These are phyloP conservation scores for Hipparchia sbordonii DNA, from an alignment of 2,888 invertebrate genomes.

Conservation along the genomic window DNA sequence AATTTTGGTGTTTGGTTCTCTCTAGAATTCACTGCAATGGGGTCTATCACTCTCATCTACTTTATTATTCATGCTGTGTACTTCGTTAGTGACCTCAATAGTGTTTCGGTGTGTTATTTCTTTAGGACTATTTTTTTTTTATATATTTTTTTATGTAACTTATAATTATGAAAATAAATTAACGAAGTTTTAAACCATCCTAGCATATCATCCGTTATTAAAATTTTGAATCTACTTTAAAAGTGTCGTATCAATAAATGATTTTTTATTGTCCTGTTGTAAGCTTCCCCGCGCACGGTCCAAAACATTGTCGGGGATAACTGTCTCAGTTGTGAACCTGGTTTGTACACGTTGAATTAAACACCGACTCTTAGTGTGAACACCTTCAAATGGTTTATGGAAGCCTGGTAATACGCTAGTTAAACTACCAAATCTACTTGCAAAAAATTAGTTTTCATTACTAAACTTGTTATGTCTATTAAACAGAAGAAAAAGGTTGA, in stretches of 20 bases:
- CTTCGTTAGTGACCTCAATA: constrained; percentile 31
- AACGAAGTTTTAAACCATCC: background rate
- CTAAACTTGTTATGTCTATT: background rate
- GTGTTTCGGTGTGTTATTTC: constrained; percentile 30
- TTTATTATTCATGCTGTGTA: constrained; percentile 28
- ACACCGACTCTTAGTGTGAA: constrained; percentile 58
- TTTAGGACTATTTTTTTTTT: constrained; percentile 27
- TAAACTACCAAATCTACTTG: background rate
- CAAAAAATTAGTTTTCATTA: background rate
- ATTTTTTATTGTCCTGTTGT: constrained; percentile 64
- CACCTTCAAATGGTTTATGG: constrained; percentile 57
- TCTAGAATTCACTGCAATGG: constrained; percentile 35
- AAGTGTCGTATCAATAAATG: background rate
- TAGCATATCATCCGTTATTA: background rate
- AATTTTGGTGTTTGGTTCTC: constrained; percentile 32
- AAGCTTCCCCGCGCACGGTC: constrained; percentile 77
- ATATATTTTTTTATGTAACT: background rate
- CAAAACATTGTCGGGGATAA: constrained; percentile 77
- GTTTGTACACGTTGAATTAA: constrained; percentile 71
- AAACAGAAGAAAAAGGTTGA: too few species aligned
- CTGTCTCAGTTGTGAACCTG: constrained; percentile 82
- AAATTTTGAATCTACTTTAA: background rate
- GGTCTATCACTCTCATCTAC: constrained; percentile 27
- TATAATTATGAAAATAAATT: background rate
- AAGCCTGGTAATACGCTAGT: constrained; percentile 47